Evolutionary conservation across 2,797 vertebrate genomes (phyloP).

Genomic region (Sylvilagus floridanus): DNA sequence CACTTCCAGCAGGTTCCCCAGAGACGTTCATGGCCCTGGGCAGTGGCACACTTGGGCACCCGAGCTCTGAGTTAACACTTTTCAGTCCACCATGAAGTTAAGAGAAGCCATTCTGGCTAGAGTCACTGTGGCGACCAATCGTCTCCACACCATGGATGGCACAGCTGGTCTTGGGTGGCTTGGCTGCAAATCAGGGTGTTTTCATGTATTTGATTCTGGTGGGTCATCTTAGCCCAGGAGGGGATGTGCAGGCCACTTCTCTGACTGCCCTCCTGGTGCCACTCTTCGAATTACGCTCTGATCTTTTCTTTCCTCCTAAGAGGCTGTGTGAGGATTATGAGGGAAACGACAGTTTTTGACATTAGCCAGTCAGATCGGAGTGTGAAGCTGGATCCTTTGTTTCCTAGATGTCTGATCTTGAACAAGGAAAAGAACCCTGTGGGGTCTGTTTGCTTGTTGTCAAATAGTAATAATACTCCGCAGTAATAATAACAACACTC

Average conservation of each 20-base stretch:
- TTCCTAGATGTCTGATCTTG: neutral
- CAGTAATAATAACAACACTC: neutral
- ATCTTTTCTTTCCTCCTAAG: neutral
- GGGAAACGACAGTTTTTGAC: neutral
- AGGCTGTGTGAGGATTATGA: neutral
- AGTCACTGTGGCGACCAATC: neutral
- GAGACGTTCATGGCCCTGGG: neutral
- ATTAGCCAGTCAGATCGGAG: neutral
- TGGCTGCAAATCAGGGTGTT: neutral
- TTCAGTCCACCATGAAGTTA: neutral
- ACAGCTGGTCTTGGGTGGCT: neutral
- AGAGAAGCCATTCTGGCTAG: neutral
- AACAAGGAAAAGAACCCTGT: slow-evolving; percentile 7
- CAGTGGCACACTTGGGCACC: neutral
- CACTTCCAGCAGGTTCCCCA: neutral
- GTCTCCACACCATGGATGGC: neutral
- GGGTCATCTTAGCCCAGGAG: neutral
- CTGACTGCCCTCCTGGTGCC: neutral
- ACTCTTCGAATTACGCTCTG: neutral
- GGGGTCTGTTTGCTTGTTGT: neutral
- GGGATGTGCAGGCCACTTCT: neutral
- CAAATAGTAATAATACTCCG: neutral
- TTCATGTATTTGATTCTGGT: neutral
- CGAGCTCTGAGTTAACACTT: neutral
- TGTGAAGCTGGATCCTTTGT: neutral